Evolutionary conservation across 2,113 vertebrate species (phyloP), one percentile per base, ranked within the genome.

Genomic region (Brachyhypopomus gauderio): DNA sequence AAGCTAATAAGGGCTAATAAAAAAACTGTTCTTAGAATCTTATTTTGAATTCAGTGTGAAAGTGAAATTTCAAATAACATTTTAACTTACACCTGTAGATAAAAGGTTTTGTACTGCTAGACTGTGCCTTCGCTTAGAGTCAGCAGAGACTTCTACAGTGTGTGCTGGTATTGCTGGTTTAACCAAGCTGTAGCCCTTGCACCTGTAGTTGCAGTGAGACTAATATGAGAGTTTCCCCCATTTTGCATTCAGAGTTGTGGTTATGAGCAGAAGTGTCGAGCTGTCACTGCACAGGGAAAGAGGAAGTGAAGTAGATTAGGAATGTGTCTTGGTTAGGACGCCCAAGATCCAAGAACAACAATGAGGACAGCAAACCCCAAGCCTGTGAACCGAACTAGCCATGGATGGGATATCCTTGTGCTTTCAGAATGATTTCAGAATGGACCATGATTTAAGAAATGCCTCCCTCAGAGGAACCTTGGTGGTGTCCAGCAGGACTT

Each of bases 291-390:
- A 80, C 34, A 60, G n/a, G 34, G 67, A 72, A 79, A 55, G 22
- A 83, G 72, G 75, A 85, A 79, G 64, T 79, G 72, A 80, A 60
- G 72, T 79, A 76, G 59, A 74, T 82, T 82, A 79, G 66, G 59
- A 85, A 41, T 83, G 80, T 80, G 80, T 83, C 78, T 72, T 77
- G 78, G 81, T 72, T 64, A 41, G 62, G 41, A 56, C 48, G 11
- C 60, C 30, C 30, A 78, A 34, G 71, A 45, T 78, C 79, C 75
- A 59, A 78, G 45, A 67, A 73, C 48, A 73, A 83, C 45, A 74
- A 22, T 34, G 77, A 72, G 41, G 67, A 41, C 6, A 17, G 79
- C 25, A 67, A 78, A 77, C 79, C 30, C 72, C 48, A 85, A 78
- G 66, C 59, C 79, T 25, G 58, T 78, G 64, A 85, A 81, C 70